phyloP scores from a whole-genome alignment of 2,888 invertebrate species.

The Agrilus mali region DNA sequence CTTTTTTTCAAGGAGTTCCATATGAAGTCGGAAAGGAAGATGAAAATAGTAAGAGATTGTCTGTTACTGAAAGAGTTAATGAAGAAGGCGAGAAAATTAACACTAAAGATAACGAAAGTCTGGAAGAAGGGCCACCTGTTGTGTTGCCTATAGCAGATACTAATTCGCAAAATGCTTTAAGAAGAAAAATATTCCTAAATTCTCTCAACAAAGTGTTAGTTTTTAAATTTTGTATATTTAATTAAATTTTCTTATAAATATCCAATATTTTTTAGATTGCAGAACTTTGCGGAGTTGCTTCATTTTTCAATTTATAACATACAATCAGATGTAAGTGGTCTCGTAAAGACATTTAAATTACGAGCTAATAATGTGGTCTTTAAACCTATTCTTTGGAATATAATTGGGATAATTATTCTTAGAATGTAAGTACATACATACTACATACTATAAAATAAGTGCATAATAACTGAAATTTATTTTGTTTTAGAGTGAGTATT shows the following conservation, averaged over 20 bases:
- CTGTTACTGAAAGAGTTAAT: background rate
- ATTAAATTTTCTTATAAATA: background rate
- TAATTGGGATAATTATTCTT: slow-evolving; percentile 55
- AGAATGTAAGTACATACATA: slow-evolving; percentile 42
- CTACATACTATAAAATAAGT: background rate
- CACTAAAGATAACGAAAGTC: slow-evolving; percentile 14
- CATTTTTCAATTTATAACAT: slow-evolving; percentile 9
- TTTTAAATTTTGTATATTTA: slow-evolving; percentile 2
- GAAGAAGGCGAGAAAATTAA: slow-evolving; percentile 13
- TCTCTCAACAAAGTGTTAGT: slow-evolving; percentile 50
- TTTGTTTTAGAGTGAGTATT: slow-evolving; percentile 11
- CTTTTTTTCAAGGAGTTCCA: slow-evolving; percentile 46
- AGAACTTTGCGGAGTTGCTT: slow-evolving; percentile 17
- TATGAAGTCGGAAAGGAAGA: slow-evolving; percentile 26
- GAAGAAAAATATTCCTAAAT: slow-evolving; percentile 56
- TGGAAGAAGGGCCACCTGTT: slow-evolving; percentile 26
- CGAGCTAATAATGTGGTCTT: slow-evolving; percentile 60
- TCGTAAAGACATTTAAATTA: slow-evolving; percentile 53
- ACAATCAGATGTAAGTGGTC: slow-evolving; percentile 35
- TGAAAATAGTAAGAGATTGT: background rate
- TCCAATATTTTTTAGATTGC: slow-evolving; percentile 18
- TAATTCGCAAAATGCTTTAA: slow-evolving; percentile 51
- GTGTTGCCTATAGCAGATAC: slow-evolving; percentile 53
- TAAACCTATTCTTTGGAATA: slow-evolving; percentile 57
- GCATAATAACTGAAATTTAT: background rate